These are phyloP conservation scores for Mormyrus lacerda DNA, from an alignment of 2,113 vertebrate species.

Conservation along the genomic window DNA sequence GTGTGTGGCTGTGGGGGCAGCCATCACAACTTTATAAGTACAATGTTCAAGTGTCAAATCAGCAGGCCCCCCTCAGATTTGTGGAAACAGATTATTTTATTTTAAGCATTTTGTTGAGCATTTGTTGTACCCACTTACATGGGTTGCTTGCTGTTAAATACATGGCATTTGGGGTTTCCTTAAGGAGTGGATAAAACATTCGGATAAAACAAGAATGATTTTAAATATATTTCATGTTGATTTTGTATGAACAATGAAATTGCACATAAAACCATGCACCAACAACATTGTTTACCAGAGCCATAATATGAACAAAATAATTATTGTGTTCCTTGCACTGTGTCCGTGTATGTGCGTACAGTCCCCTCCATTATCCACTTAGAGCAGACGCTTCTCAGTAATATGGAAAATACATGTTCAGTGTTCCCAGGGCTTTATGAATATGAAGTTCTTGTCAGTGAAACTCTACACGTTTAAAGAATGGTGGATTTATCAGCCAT, in stretches of 20 bases:
- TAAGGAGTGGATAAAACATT: background rate
- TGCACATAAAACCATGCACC: too few species aligned
- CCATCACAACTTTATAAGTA: background rate
- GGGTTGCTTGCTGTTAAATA: background rate
- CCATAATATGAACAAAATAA: too few species aligned
- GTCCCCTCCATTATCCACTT: background rate
- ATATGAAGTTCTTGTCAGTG: background rate
- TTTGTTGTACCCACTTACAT: background rate
- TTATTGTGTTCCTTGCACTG: too few species aligned
- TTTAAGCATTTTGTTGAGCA: background rate
- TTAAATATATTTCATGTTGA: background rate
- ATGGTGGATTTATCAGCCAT: background rate
- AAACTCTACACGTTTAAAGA: background rate
- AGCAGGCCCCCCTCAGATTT: background rate
- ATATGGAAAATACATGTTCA: background rate
- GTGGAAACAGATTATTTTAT: background rate
- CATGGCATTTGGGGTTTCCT: background rate
- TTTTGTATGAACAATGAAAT: too few species aligned
- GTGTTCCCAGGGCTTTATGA: background rate
- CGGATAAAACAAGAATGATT: background rate
- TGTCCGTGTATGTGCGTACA: background rate
- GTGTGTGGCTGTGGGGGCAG: too few species aligned
- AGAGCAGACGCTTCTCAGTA: background rate
- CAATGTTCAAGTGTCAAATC: background rate
- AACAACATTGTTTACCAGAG: too few species aligned